Evolutionary conservation across 2,797 vertebrate genomes (phyloP).

Genomic region (Florisuga fusca): DNA sequence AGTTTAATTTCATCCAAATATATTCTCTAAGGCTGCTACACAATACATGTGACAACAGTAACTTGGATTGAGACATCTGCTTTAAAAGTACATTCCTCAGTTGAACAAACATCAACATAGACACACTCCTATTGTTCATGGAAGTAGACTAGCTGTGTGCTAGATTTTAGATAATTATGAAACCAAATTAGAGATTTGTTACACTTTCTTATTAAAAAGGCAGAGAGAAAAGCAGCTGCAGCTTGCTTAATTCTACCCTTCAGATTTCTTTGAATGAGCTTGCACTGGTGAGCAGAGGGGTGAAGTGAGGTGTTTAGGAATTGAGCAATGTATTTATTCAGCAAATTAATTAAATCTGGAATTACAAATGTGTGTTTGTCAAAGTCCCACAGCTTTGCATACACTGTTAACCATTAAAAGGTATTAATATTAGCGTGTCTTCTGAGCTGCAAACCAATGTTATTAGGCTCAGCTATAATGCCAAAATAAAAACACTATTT

Average conservation of each 20-base stretch:
- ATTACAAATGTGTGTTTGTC: neutral
- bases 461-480: neutral
- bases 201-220: neutral
- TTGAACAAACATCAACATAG: neutral
- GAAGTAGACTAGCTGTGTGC: neutral
- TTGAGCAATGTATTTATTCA: constrained; percentile 26
- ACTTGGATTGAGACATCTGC: neutral
- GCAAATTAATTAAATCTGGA: constrained; percentile 40
- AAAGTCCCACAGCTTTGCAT: neutral
- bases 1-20: neutral
- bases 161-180: neutral
- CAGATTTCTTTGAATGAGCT: constrained; percentile 20
- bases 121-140: neutral
- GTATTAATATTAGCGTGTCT: neutral
- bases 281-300: neutral
- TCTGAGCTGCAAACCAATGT: neutral
- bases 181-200: neutral
- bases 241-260: neutral
- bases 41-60: neutral
- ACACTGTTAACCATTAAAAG: neutral
- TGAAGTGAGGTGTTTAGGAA: constrained; percentile 11
- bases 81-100: neutral
- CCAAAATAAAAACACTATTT: constrained; percentile 1
- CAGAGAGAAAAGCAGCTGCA: neutral
- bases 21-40: neutral